Evolutionary conservation across 2,113 vertebrate genomes (phyloP), one percentile per base, ranked within the genome.

Genomic region (Mustelus asterias): DNA sequence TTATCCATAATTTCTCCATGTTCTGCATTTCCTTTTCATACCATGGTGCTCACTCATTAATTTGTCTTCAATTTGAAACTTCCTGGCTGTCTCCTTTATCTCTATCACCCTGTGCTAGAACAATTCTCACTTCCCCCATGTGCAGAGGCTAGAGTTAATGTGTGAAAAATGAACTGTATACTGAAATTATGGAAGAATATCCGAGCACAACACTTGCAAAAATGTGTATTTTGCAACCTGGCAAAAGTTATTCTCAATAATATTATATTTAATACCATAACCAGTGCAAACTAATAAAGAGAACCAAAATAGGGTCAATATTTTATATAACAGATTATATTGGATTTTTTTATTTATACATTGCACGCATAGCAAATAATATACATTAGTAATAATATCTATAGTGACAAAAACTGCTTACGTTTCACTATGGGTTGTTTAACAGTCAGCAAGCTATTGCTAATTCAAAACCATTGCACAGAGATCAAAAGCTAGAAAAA

Each of bases 401-500:
- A 37, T 18, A 80, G 78, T 41, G 37, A 83, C 80, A 83, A 83
- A 83, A 83, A 83, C 80, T 83, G 80, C 80, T 83, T 83, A 83
- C 80, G 22, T 83, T 83, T 83, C 80, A 83, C 37, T 83, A 41
- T 83, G n/a, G n/a, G 14, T 41, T 83, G 78, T 41, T 83, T 83
- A 83, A 41, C 6, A 41, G 78, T 83, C 88, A n/a, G 88, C 54
- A 90, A 60, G 29, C 10, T 90, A 63, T 63, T 33, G 16, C 54
- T 63, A n/a, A n/a, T 63, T 60, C 58, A n/a, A n/a, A n/a, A 11
- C 54, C 54, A 60, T 60, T 90, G 88, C 54, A 63, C 33, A 33
- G 58, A 60, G 13, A 60, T 58, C 29, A 60, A 90, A 90, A 90
- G 88, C 33, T 18, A 60, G 13, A 63, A 14, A 63, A 26, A 63